Evolutionary conservation across 2,888 invertebrate genomes (phyloP), one percentile per base, ranked within the genome.

Genomic region (Pheosia tremula): DNA sequence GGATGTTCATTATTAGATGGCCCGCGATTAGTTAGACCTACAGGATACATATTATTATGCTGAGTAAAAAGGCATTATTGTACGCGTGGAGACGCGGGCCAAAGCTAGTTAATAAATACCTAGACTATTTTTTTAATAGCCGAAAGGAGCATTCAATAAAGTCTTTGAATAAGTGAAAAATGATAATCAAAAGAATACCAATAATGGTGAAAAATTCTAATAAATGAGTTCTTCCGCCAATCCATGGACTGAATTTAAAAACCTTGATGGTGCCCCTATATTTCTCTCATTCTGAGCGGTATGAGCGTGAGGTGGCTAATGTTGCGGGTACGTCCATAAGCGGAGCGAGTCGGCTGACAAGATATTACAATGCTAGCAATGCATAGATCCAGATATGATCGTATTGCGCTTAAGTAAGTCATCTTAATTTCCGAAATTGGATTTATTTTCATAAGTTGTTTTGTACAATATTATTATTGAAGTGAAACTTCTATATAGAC

Each of bases 231-330:
- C 82, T 84, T 81, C 79, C 75, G 71, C 72, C 80, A 75, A 80
- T 75, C 81, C 78, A 76, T 80, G 88, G 71, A 80, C 79, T 85
- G 89, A 91, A 91, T 90, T 91, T 91, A 90, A 91, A 74, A 90
- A 86, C 83, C 85, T 79, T 81, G 79, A 78, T 81, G 78, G 80
- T 66, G 58, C 59, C 64, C 71, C 71, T 85, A 84, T 88, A 86
- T 83, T 24, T 24, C 85, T 82, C 81, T 82, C 88, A 90, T 90
- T 90, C 89, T 84, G 85, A 74, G 77, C 65, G 70, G 71, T 68
- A 71, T 73, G 74, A 85, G 86, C 86, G 87, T 86, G 86, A 85
- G 82, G 81, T 77, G 78, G 79, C 78, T 83, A 75, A 64, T 67
- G 68, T 0, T 36, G 63, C 24, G 11, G 11, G 0, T 37, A 63